Base-by-base conservation (phyloP, 2,888 invertebrate species). In the Drosophila greeni region DNA sequence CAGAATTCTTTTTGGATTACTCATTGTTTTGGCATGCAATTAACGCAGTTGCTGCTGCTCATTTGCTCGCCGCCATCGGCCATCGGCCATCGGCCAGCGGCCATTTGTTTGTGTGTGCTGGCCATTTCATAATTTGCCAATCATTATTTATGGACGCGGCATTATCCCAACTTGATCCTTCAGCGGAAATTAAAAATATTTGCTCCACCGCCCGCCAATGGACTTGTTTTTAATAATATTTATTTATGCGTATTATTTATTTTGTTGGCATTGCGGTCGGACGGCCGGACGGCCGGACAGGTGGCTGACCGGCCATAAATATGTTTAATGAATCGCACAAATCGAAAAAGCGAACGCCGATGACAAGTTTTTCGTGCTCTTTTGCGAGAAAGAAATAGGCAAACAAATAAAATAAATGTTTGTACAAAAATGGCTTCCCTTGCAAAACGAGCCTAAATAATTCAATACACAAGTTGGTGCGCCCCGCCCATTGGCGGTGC, bases 181-280 rank as follows among this genome's bases (percentile, higher is more conserved):
- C 70, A 54, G 75, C 77, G 81, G 81, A 78, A 77, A 78, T 80
- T 77, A 61, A 77, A 73, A 55, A 37, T 18, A 36, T 55, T 36
- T 23, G 16, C 23, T 23, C 43, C 16, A 14, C 11, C 20, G 33
- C n/a, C 33, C 34, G 23, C 48, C 7, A 14, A 45, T 18, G 51
- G 23, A 33, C 51, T 33, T 59, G 34, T 60, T 60, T 54, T 26
- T 33, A 56, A 60, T 60, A 45, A 56, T 51, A 60, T 60, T 60
- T 62, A 42, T 62, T 60, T 59, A 55, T 51, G 37, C 6, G 18
- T 20, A 59, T 60, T 51, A 43, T 60, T 60, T 59, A 58, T 51
- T 66, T 55, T 18, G 16, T 36, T 73, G 61, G 60, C 64, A 54
- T 51, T 58, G 73, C 61, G 72, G 79, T 66, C 60, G 53, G 20